These are phyloP conservation scores for Rhopalosiphum maidis DNA, from an alignment of 1,140 invertebrate genomes.

Conservation along the genomic window DNA sequence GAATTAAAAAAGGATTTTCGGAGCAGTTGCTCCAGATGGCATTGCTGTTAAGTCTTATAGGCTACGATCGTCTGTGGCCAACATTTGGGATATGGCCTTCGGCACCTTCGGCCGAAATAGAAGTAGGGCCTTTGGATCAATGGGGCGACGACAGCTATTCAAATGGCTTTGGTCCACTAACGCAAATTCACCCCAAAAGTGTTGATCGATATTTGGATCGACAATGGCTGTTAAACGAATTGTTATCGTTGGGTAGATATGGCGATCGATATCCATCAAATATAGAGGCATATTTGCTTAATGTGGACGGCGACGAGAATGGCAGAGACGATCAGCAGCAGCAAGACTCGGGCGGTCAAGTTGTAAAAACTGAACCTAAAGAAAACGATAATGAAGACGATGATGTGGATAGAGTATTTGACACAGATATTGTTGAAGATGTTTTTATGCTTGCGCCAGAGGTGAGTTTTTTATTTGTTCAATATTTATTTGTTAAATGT, in stretches of 20 bases:
- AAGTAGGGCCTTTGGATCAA: constrained; percentile 6
- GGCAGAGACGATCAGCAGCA: constrained; percentile 6
- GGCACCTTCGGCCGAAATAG: constrained; percentile 26
- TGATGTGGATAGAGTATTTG: not conserved
- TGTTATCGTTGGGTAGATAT: constrained; percentile 27
- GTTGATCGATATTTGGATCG: constrained; percentile 39
- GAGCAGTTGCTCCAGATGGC: constrained; percentile 51
- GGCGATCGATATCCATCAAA: constrained; percentile 48
- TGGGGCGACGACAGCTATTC: constrained; percentile 22
- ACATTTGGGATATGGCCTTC: constrained; percentile 29
- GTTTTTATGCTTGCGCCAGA: constrained; percentile 40
- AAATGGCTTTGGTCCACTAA: not conserved
- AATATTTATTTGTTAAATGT: not conserved
- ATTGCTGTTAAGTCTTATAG: constrained; percentile 42
- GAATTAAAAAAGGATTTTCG: constrained; percentile 53
- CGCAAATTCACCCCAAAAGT: constrained; percentile 30
- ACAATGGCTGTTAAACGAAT: constrained; percentile 31
- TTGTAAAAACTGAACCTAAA: constrained; percentile 45
- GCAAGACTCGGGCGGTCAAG: not conserved
- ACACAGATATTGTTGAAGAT: constrained; percentile 38
- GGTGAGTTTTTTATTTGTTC: constrained; percentile 22
- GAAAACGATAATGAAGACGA: constrained; percentile 16
- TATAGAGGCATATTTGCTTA: constrained; percentile 44
- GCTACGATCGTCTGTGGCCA: constrained; percentile 18
- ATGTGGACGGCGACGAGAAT: constrained; percentile 17